phyloP scores from a whole-genome alignment of 2,888 invertebrate genomes.

The Anthophora plumipes region DNA sequence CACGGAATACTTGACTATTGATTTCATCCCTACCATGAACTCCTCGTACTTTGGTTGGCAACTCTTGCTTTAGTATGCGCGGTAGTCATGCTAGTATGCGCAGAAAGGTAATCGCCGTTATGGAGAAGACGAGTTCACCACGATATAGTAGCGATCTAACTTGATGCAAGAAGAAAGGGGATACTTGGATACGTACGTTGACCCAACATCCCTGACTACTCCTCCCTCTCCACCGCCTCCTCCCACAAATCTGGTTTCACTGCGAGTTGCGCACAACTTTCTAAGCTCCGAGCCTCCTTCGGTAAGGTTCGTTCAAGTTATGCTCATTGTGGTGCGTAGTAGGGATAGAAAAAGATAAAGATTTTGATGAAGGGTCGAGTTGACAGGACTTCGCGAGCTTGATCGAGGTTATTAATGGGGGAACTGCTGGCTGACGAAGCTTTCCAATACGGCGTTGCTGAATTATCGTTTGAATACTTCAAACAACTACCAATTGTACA shows the following conservation, averaged over 20 bases:
- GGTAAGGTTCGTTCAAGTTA: constrained; percentile 74
- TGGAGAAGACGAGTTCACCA: constrained; percentile 67
- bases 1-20: constrained; percentile 74
- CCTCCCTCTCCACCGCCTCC: constrained; percentile 52
- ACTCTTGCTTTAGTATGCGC: constrained; percentile 60
- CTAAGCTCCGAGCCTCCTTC: constrained; percentile 75
- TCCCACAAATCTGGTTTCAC: constrained; percentile 69
- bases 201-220: constrained; percentile 66
- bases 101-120: constrained; percentile 64
- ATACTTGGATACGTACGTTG: constrained; percentile 61
- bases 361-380: constrained; percentile 34
- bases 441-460: background rate
- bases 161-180: constrained; percentile 56
- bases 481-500: background rate
- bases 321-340: constrained; percentile 32
- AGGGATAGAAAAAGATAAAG: constrained; percentile 51
- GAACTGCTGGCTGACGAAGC: background rate
- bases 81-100: constrained; percentile 60
- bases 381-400: constrained; percentile 30
- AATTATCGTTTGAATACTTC: background rate
- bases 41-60: constrained; percentile 61
- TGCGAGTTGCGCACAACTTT: constrained; percentile 79
- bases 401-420: constrained; percentile 32
- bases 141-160: constrained; percentile 69
- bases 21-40: constrained; percentile 64